Evolutionary conservation across 1,140 invertebrate species (phyloP).

Genomic region (Dolichoris vasculosae): DNA sequence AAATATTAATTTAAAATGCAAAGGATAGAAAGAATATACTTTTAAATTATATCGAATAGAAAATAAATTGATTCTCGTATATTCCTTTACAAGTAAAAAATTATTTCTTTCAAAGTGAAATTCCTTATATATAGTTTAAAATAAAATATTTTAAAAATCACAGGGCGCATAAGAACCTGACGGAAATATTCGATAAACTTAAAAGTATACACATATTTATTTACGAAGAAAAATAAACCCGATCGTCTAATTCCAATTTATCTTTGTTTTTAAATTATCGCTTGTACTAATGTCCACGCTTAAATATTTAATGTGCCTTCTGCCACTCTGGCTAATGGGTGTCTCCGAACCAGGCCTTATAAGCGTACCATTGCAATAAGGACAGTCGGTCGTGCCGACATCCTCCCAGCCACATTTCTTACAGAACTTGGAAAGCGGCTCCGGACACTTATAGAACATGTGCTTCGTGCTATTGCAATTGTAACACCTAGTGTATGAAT

Average conservation of each 20-base stretch:
- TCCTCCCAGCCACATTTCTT: constrained; percentile 24
- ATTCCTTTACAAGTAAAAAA: not conserved
- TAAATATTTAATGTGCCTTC: not conserved
- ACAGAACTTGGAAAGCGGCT: constrained; percentile 17
- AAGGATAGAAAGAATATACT: too few relatives aligned
- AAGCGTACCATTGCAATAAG: not conserved
- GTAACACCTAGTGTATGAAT: not conserved
- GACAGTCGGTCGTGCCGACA: not conserved
- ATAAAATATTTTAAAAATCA: not conserved
- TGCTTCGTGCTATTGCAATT: constrained; percentile 9
- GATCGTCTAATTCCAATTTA: too few relatives aligned
- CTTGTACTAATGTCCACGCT: too few relatives aligned
- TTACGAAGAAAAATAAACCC: too few relatives aligned
- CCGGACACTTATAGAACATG: not conserved
- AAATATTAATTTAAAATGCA: too few relatives aligned
- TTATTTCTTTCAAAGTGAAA: not conserved
- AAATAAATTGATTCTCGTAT: not conserved
- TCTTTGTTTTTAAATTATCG: too few relatives aligned
- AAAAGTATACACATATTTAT: too few relatives aligned
- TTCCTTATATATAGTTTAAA: not conserved
- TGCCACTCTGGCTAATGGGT: not conserved
- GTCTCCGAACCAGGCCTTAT: not conserved
- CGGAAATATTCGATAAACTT: too few relatives aligned
- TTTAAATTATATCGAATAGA: not conserved
- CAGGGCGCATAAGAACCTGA: too few relatives aligned